Conservation (phyloP, 2,888 invertebrate species). For the Melinaea menophilus region DNA sequence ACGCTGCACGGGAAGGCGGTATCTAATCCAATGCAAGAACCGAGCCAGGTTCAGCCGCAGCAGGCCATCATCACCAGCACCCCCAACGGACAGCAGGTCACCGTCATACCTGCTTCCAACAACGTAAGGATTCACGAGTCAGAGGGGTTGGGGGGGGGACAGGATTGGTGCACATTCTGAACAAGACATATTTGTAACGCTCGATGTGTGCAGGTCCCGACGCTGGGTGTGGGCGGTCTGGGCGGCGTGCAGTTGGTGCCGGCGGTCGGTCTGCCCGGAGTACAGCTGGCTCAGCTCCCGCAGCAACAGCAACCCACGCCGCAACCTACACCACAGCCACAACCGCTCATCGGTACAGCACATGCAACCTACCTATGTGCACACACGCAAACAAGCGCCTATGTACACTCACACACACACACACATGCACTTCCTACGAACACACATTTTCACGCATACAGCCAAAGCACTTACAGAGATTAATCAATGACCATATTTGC, state of each 20-base stretch:
- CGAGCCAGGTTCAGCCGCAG: conserved; percentile 52
- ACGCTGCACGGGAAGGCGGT: conserved; percentile 70
- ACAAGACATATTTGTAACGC: background rate
- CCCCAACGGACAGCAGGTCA: conserved; percentile 88
- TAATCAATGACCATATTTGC: conserved; percentile 34
- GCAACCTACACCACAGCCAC: conserved; percentile 46
- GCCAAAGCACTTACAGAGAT: too few relatives aligned
- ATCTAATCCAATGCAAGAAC: conserved; percentile 64
- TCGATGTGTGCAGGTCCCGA: conserved; percentile 65
- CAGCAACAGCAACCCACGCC: conserved; percentile 46
- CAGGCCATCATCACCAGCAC: conserved; percentile 86
- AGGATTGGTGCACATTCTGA: background rate
- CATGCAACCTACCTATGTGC: background rate
- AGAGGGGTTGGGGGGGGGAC: background rate
- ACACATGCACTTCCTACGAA: background rate
- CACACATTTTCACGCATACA: too few relatives aligned
- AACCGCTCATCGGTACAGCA: conserved; percentile 58
- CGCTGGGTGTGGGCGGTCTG: conserved; percentile 85
- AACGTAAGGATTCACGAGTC: conserved; percentile 55
- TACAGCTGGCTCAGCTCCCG: conserved; percentile 64
- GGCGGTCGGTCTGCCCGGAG: conserved; percentile 76
- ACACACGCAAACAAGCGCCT: too few relatives aligned
- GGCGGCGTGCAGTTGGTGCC: conserved; percentile 91
- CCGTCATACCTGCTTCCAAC: conserved; percentile 84
- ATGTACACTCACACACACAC: background rate